Base-by-base conservation (phyloP, 1,140 invertebrate genomes). In the Helicoverpa zea region DNA sequence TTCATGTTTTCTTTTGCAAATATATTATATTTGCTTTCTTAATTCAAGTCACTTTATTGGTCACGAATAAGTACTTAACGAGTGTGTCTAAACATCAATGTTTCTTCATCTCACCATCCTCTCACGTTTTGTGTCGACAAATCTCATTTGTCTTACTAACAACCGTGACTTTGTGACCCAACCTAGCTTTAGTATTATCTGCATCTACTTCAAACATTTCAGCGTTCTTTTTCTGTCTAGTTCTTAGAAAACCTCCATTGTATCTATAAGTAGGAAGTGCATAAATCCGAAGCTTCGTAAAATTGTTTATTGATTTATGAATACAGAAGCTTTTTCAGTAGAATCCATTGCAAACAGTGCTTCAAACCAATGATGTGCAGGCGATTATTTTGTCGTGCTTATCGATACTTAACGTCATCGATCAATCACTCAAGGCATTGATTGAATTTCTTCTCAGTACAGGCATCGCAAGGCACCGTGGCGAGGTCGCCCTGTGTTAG, bases 401-500 rank as follows among this genome's bases (percentile, higher is more conserved):
- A 70, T 70, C 66, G 43, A 68, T 68, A 70, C 66, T 23, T 51
- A 70, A 51, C 66, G 56, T 75, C 73, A 75, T 59, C 73, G 29
- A 51, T 76, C 87, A 87, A 86, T 85, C 84, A 87, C 52, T 72
- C 59, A 83, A 84, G 74, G 79, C 64, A 79, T 72, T 81, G 85
- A 90, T 89, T 90, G 89, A 89, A 92, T 93, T 91, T 91, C 89
- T 90, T 89, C 86, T 84, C 43, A 80, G 77, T 68, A 64, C 83
- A 83, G 78, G 74, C 81, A 81, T 84, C 66, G 81, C 81, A 85
- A 87, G 85, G 86, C 59, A 61, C 80, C 81, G 81, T 79, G 30
- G 58, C 87, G 87, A 93, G 92, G 92, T 85, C 87, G 81, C 89
- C 92, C 18, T 89, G 91, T 92, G 86, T 88, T 88, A 91, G 87